Evolutionary conservation across 2,797 vertebrate genomes (phyloP), one percentile per base, ranked within the genome.

Genomic region (Falco biarmicus): DNA sequence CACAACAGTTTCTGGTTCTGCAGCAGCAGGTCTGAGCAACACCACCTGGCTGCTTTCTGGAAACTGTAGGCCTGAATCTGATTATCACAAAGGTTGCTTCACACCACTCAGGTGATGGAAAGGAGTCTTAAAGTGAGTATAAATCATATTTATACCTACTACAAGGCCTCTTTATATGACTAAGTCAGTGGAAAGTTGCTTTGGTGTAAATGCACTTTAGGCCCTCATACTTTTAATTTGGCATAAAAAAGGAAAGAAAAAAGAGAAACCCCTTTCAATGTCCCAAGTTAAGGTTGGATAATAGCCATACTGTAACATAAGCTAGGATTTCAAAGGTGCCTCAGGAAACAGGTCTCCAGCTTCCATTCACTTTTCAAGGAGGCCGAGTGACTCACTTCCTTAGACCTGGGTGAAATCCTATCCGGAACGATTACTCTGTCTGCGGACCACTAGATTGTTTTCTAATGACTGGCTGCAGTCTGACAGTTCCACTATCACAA

Each of bases 281-380:
- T 93, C 78, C 56, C 81, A 74, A 31, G 78, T 64, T 82, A 82
- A 84, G 53, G 28, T 0, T 96, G 95, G 81, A 93, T 89, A 87
- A 71, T 41, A 89, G 81, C 90, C 90, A 91, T 68, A 77, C 60
- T 80, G 89, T 91, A 96, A 93, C 60, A 77, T 95, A 95, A 90
- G 81, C 68, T 92, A 83, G 45, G 41, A 94, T 95, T 95, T 95
- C 81, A 90, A 87, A 96, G 57, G 78, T 83, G 78, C 77, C 75
- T 95, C 60, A 92, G 92, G 91, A 96, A 96, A 95, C 88, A 89
- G 80, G 77, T 88, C 85, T 96, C 91, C 48, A 87, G n/a, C 91
- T 91, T 91, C 93, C 80, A 95, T 94, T 87, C 65, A 56, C 79
- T 94, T 94, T 97, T 84, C 74, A 84, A 89, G 66, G 16, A 8